Evolutionary conservation across 2,113 vertebrate species (phyloP).

Genomic region (Jaculus jaculus): DNA sequence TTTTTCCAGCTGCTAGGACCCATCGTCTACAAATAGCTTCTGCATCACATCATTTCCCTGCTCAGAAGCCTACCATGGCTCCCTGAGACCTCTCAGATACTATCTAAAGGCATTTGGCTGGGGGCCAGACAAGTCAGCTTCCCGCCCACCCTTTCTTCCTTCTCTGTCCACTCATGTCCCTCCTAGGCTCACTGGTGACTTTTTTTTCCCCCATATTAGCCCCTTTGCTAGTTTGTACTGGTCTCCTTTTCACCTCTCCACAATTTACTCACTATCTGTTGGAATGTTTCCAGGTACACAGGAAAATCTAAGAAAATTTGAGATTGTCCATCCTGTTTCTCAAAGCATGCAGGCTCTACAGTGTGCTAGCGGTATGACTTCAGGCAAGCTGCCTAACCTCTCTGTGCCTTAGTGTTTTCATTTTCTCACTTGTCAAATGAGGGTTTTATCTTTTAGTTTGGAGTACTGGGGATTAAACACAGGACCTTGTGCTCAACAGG

Average conservation of each 20-base stretch:
- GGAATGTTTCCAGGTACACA: background rate
- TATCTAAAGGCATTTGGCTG: background rate
- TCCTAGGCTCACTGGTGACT: background rate
- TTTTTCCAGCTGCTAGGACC: slow-evolving; percentile 45
- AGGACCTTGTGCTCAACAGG: background rate
- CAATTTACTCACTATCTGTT: fast-evolving
- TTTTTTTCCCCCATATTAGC: background rate
- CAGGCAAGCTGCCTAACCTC: background rate
- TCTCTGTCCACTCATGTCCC: background rate
- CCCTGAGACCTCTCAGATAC: slow-evolving; percentile 23
- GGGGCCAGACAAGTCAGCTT: background rate
- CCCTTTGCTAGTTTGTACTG: background rate
- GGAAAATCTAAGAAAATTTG: background rate
- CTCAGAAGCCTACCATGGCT: background rate
- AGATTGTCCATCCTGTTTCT: background rate
- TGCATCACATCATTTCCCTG: slow-evolving; percentile 40
- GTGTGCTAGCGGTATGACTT: background rate
- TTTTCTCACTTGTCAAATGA: slow-evolving; percentile 39
- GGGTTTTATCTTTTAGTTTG: background rate
- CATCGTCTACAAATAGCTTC: slow-evolving; percentile 56
- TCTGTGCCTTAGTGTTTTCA: background rate
- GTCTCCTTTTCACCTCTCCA: background rate
- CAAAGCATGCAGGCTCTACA: background rate
- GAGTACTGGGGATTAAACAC: background rate
- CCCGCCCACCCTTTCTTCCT: background rate